These are phyloP conservation scores for Apodemus agrarius DNA, from an alignment of 2,797 vertebrate species.

Conservation along the genomic window DNA sequence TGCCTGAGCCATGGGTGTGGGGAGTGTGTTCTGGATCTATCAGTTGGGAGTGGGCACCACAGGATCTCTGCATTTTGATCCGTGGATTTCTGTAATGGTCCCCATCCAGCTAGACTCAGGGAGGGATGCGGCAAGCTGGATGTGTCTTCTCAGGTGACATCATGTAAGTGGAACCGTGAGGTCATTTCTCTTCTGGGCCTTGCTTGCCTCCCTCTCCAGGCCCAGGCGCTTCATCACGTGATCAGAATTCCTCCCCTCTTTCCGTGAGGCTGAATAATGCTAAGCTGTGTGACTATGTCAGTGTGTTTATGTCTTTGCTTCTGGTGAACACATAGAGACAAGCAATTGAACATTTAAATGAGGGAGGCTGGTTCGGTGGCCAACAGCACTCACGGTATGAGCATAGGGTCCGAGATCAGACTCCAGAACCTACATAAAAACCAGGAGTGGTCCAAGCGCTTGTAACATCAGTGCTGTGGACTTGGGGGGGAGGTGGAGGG, in stretches of 20 bases:
- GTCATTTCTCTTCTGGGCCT: not conserved
- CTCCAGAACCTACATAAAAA: not conserved
- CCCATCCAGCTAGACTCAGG: not conserved
- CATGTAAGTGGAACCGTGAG: not conserved
- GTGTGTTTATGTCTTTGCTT: not conserved
- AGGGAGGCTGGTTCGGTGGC: not conserved
- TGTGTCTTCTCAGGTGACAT: not conserved
- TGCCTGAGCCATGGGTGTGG: not conserved
- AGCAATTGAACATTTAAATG: conserved; percentile 19
- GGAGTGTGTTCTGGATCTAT: not conserved
- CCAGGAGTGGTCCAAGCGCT: not conserved
- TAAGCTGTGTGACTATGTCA: not conserved
- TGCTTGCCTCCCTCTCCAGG: not conserved
- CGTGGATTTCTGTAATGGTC: not conserved
- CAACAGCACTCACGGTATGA: not conserved
- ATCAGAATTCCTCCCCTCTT: not conserved
- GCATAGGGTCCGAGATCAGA: not conserved
- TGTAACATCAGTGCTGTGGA: too few species aligned
- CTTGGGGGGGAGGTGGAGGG: too few species aligned
- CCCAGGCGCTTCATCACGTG: not conserved
- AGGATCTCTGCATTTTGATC: not conserved
- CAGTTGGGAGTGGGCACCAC: not conserved
- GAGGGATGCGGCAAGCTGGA: not conserved
- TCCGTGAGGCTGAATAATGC: not conserved
- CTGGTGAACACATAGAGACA: not conserved